These are phyloP conservation scores for Pantherophis guttatus DNA, from an alignment of 2,113 vertebrate genomes.

Conservation along the genomic window DNA sequence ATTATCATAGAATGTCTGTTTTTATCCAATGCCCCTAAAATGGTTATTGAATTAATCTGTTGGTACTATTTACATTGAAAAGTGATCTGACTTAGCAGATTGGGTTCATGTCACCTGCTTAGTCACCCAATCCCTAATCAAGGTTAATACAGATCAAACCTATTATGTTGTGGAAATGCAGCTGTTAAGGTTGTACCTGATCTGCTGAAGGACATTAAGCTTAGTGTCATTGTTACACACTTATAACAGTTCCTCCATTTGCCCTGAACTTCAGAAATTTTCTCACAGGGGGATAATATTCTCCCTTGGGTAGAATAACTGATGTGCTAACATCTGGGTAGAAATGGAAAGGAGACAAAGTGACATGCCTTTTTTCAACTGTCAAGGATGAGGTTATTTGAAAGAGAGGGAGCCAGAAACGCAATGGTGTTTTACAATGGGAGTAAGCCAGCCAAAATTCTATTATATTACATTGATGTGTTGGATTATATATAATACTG, in stretches of 20 bases:
- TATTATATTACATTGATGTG: constrained; percentile 59
- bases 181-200: not conserved
- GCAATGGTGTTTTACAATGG: constrained; percentile 41
- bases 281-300: constrained; percentile 4
- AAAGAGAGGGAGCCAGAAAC: not conserved
- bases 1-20: not conserved
- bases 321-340: not conserved
- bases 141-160: not conserved
- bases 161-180: not conserved
- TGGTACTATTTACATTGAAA: not conserved
- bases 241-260: not conserved
- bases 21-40: not conserved
- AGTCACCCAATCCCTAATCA: not conserved
- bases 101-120: not conserved
- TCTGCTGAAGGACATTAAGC: not conserved
- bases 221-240: not conserved
- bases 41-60: not conserved
- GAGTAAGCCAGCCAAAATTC: constrained; percentile 41
- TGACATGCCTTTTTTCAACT: constrained; percentile 23
- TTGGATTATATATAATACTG: constrained; percentile 59
- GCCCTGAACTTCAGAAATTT: constrained; percentile 8
- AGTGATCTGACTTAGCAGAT: not conserved
- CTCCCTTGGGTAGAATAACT: not conserved
- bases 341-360: constrained; percentile 20
- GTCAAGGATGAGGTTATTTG: constrained; percentile 27